Conservation (phyloP, 2,113 vertebrate species). For the Spilogale gracilis region DNA sequence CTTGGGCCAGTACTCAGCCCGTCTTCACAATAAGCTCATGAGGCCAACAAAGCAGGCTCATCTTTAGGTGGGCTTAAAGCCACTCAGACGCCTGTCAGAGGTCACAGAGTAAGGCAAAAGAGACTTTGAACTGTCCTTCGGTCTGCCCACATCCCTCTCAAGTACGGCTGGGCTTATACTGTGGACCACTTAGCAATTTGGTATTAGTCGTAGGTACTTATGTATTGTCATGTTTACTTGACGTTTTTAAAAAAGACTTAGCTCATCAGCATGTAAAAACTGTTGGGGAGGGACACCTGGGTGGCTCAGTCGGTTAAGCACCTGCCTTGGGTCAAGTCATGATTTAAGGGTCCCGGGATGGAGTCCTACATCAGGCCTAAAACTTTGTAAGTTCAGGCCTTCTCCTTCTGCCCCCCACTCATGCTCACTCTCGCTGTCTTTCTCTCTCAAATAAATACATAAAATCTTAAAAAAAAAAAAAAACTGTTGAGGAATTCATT, state of each 20-base stretch:
- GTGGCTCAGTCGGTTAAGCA: not conserved
- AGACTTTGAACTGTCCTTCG: not conserved
- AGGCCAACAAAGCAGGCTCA: not conserved
- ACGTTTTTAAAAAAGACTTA: not conserved
- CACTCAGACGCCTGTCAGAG: not conserved
- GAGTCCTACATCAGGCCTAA: not conserved
- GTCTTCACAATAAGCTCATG: not conserved
- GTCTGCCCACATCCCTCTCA: not conserved
- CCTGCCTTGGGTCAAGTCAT: not conserved
- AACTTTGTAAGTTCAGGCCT: not conserved
- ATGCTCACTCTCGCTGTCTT: not conserved
- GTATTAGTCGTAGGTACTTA: not conserved
- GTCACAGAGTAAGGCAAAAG: not conserved
- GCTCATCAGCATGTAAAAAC: not conserved
- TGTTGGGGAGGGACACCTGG: not conserved
- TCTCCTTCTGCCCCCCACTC: not conserved
- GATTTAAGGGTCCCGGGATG: not conserved
- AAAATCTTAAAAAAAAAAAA: not conserved
- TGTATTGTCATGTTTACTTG: not conserved
- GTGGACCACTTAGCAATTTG: not conserved
- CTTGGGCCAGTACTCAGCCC: not conserved
- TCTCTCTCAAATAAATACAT: not conserved
- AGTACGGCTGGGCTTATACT: not conserved
- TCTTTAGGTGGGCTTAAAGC: not conserved
- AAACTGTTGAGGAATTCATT: not conserved